Base-by-base conservation (phyloP, 1,140 invertebrate species). In the Bombus difficillimus region DNA sequence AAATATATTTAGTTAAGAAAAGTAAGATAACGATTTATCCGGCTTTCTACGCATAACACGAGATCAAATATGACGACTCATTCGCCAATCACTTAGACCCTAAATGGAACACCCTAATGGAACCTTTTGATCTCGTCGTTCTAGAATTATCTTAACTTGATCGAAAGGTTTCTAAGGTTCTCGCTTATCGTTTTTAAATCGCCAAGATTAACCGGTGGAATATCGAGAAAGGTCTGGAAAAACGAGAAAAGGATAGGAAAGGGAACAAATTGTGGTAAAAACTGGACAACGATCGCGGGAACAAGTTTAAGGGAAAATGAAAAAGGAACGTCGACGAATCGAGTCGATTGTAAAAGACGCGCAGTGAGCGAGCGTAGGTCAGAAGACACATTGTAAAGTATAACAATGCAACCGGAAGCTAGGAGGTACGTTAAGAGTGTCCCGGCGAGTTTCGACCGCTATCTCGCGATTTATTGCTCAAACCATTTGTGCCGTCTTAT, bases 391-490 rank as follows among this genome's bases (percentile, higher is more conserved):
- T 81, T 79, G 83, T 85, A 75, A 87, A 85, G 86, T 81, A 57
- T 43, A 85, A 87, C 83, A 87, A 86, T 87, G 76, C 77, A 64
- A 64, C 71, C 75, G 77, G 77, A 80, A 81, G 28, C 71, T 13
- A 15, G 53, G 32, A 74, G 83, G 73, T 80, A 78, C 77, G 18
- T 37, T 25, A 12, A 76, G 71, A 69, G 72, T 83, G 64, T 47
- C 39, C 68, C 75, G 59, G 64, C 66, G 62, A 83, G 75, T 83
- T 86, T 85, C 66, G 82, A 75, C 81, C 43, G 76, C 74, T 90
- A 90, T 90, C 88, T 90, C 22, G 37, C 77, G 83, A 90, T 90
- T 90, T 90, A 90, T 90, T 87, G 77, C 85, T 39, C 57, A 68
- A 69, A 79, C 80, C 77, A 85, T 83, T 85, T 81, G 82, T 79